phyloP scores from a whole-genome alignment of 2,113 vertebrate species.

The Cinclus cinclus region DNA sequence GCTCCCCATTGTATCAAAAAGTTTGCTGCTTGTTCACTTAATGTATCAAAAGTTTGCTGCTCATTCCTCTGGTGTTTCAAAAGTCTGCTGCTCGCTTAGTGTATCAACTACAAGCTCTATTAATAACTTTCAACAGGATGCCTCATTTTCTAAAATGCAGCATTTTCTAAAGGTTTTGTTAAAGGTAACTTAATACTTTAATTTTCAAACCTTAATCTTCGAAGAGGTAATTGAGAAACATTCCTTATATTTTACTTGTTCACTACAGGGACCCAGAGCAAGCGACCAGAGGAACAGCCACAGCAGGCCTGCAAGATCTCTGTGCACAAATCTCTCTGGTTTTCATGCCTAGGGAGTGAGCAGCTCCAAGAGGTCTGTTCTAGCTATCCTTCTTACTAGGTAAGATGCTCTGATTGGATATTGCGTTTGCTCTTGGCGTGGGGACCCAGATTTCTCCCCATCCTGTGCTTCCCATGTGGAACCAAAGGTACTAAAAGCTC shows the following conservation, averaged over 20 bases:
- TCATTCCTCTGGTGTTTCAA: neutral
- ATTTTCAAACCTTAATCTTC: neutral
- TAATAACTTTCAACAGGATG: neutral
- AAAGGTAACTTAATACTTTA: neutral
- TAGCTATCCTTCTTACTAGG: neutral
- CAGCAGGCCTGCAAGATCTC: neutral
- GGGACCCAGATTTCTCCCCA: neutral
- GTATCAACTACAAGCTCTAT: neutral
- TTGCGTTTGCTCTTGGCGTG: fast-evolving
- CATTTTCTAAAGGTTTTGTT: neutral
- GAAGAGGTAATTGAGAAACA: neutral
- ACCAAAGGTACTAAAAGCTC: neutral
- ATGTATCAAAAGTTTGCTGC: neutral
- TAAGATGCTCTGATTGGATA: neutral
- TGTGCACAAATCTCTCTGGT: neutral
- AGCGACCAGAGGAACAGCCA: neutral
- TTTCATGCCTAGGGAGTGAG: neutral
- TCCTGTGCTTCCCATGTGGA: neutral
- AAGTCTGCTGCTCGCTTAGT: neutral
- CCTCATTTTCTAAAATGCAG: neutral
- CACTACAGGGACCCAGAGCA: neutral
- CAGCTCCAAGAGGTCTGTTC: neutral
- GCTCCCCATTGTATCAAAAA: neutral
- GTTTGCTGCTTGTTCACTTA: neutral
- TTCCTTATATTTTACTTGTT: neutral